Percentiles rank a stretch among this genome's conserved stretches.
These are phyloP conservation scores for Belgica antarctica DNA, from an alignment of 2,888 invertebrate genomes.

Conservation along the genomic window DNA sequence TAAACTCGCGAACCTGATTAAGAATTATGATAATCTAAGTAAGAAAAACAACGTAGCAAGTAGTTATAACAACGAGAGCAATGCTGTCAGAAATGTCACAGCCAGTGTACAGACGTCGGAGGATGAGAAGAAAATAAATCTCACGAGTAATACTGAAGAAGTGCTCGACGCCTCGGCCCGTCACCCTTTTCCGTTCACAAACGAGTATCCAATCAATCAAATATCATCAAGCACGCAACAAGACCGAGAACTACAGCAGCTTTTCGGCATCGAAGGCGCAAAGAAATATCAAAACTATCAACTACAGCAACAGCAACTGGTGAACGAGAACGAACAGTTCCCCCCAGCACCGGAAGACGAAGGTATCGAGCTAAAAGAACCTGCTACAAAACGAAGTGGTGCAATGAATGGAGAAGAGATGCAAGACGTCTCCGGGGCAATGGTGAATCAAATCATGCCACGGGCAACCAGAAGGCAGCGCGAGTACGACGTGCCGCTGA, in stretches of 20 bases:
- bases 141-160: neutral
- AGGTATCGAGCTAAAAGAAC: constrained; percentile 5
- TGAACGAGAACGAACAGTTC: neutral
- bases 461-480: constrained; percentile 72
- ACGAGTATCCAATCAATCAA: constrained; percentile 34
- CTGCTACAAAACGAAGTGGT: constrained; percentile 2
- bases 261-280: constrained; percentile 41
- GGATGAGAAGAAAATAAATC: constrained; percentile 1
- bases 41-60: constrained; percentile 7
- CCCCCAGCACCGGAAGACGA: neutral
- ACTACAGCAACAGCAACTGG: constrained; percentile 15
- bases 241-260: constrained; percentile 30
- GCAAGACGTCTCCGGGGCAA: constrained; percentile 51
- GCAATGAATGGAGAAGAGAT: constrained; percentile 27
- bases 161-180: neutral
- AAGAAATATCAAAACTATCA: constrained; percentile 40
- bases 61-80: constrained; percentile 25
- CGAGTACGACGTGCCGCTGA: constrained; percentile 82
- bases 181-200: constrained; percentile 7
- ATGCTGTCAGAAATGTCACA: constrained; percentile 22
- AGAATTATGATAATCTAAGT: neutral
- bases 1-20: constrained; percentile 22
- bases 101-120: neutral
- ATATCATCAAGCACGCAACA: neutral
- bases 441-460: constrained; percentile 75